phyloP scores from a whole-genome alignment of 2,797 vertebrate species.

The Triplophysa yarkandensis region DNA sequence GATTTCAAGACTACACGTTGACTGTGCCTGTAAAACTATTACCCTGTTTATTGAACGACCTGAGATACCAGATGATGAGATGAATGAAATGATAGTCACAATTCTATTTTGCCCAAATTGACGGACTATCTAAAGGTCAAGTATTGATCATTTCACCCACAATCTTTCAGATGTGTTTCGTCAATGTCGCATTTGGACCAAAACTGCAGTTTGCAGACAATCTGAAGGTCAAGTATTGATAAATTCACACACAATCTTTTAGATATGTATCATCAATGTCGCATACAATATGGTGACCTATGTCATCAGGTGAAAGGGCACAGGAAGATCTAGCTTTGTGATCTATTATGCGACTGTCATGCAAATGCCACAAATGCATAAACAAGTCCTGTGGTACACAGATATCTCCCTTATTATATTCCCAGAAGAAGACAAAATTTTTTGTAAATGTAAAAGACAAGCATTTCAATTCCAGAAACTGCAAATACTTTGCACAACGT shows the following conservation, averaged over 20 bases:
- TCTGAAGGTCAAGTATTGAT: slow-evolving; percentile 67
- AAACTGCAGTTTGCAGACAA: slow-evolving; percentile 65
- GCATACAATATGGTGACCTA: slow-evolving; percentile 40
- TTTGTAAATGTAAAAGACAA: too few species aligned
- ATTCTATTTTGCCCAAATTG: slow-evolving; percentile 61
- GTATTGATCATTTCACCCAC: slow-evolving; percentile 54
- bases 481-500: too few species aligned
- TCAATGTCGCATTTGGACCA: slow-evolving; percentile 57
- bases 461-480: too few species aligned
- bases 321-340: not conserved
- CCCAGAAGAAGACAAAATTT: not conserved
- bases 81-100: slow-evolving; percentile 30
- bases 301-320: slow-evolving; percentile 25
- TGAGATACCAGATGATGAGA: slow-evolving; percentile 15
- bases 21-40: not conserved
- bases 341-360: slow-evolving; percentile 3
- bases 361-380: slow-evolving; percentile 6
- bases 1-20: slow-evolving; percentile 30
- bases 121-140: slow-evolving; percentile 69
- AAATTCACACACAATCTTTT: slow-evolving; percentile 50
- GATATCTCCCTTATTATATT: not conserved
- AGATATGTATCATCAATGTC: slow-evolving; percentile 42
- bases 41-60: not conserved
- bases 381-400: not conserved
- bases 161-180: slow-evolving; percentile 41